A percentile compares a stretch with the other conserved stretches of the same genome.
These are phyloP conservation scores for Poecilia latipinna DNA, from an alignment of 2,113 vertebrate genomes.

Conservation along the genomic window DNA sequence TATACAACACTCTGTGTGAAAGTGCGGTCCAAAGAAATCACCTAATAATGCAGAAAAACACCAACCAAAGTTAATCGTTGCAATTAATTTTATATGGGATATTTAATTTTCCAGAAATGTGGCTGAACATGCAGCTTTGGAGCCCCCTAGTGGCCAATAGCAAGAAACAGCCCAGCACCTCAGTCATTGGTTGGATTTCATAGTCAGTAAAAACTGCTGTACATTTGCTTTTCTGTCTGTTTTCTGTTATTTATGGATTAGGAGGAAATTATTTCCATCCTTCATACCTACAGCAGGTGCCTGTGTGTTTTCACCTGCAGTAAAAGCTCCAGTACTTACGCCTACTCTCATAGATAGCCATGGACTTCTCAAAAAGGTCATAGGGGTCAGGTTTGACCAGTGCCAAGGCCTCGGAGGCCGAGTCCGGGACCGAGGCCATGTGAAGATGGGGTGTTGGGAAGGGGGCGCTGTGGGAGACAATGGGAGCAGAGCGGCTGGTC, in stretches of 20 bases:
- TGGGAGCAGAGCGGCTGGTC: constrained; percentile 89
- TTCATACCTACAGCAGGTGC: constrained; percentile 2
- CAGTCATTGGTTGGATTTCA: constrained; percentile 14
- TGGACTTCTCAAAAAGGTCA: constrained; percentile 97
- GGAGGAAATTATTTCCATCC: neutral
- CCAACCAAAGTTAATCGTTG: too few relatives aligned
- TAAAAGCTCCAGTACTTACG: constrained; percentile 88
- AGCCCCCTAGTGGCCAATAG: too few relatives aligned
- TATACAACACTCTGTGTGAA: too few relatives aligned
- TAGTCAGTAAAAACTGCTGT: neutral
- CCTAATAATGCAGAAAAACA: too few relatives aligned
- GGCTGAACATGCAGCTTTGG: too few relatives aligned
- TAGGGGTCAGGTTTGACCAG: constrained; percentile 94
- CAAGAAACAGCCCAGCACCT: too few relatives aligned
- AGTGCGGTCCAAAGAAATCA: too few relatives aligned
- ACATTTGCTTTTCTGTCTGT: neutral
- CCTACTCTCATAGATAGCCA: constrained; percentile 99
- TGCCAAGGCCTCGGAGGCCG: constrained; percentile 87
- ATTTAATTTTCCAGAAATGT: too few relatives aligned
- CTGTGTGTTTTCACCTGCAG: constrained; percentile 36
- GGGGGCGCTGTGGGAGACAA: constrained; percentile 88
- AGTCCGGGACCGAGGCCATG: constrained; percentile 92
- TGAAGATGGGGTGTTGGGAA: constrained; percentile 86
- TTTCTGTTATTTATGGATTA: neutral
- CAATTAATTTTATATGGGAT: too few relatives aligned